Conservation (phyloP, 2,888 invertebrate species). For the Heliothis peltigera region DNA sequence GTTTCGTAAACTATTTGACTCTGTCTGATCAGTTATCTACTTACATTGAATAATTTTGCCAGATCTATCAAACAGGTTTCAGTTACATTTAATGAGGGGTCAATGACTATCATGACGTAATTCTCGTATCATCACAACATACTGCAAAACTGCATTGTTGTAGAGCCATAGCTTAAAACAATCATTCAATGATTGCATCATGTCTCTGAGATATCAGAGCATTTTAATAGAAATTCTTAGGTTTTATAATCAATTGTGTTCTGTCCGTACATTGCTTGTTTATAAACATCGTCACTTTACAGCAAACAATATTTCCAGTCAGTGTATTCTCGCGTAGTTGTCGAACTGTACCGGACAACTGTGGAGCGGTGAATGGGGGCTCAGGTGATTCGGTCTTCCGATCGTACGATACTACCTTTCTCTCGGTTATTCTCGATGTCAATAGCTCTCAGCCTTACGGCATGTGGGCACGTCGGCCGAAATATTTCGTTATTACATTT, state of each 20-base stretch:
- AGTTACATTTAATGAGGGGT: background rate
- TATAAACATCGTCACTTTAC: slow-evolving; percentile 80
- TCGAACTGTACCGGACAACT: slow-evolving; percentile 70
- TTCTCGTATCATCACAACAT: background rate
- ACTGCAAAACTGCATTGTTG: slow-evolving; percentile 10
- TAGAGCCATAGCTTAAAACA: slow-evolving; percentile 29
- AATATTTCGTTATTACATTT: slow-evolving; percentile 53
- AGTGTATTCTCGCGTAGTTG: slow-evolving; percentile 72
- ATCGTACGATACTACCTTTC: slow-evolving; percentile 71
- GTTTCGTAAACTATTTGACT: slow-evolving; percentile 4
- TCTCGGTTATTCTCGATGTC: slow-evolving; percentile 68
- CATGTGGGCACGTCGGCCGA: slow-evolving; percentile 51
- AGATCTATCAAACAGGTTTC: background rate
- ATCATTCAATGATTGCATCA: slow-evolving; percentile 30
- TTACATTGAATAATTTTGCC: background rate
- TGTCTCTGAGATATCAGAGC: slow-evolving; percentile 26
- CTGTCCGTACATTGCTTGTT: slow-evolving; percentile 78
- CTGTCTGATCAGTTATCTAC: background rate
- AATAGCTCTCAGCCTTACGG: slow-evolving; percentile 68
- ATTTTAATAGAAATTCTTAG: slow-evolving; percentile 59
- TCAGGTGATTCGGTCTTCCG: slow-evolving; percentile 70
- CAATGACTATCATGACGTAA: background rate
- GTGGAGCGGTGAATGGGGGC: slow-evolving; percentile 67
- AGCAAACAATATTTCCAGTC: slow-evolving; percentile 72
- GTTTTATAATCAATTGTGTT: slow-evolving; percentile 65